Evolutionary conservation across 2,113 vertebrate species (phyloP).

Genomic region (Ailurus styani): DNA sequence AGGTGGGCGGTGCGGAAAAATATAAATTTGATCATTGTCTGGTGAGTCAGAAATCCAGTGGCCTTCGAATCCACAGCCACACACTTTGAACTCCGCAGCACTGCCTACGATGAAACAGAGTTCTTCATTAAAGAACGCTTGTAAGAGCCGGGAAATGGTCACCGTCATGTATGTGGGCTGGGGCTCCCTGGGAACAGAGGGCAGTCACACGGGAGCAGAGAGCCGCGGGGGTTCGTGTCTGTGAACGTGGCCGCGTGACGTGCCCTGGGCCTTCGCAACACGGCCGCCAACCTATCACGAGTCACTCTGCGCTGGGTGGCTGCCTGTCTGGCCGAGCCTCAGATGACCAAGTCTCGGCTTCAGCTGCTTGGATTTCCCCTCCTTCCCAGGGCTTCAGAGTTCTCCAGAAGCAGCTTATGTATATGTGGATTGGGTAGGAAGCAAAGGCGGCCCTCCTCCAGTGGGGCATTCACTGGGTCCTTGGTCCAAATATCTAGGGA

Average conservation of each 20-base stretch:
- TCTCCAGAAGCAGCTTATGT: not conserved
- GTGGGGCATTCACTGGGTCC: not conserved
- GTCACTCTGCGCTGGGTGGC: not conserved
- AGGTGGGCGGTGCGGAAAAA: conserved; percentile 30
- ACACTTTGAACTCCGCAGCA: not conserved
- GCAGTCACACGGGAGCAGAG: not conserved
- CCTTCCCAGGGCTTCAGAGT: not conserved
- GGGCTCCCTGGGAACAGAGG: not conserved
- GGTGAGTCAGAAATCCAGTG: conserved; percentile 50
- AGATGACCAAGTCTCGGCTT: not conserved
- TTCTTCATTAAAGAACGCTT: conserved; percentile 39
- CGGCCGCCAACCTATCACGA: not conserved
- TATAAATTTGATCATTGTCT: conserved; percentile 62
- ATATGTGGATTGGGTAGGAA: not conserved
- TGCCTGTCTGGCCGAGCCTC: not conserved
- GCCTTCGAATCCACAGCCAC: conserved; percentile 29
- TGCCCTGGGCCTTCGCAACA: not conserved
- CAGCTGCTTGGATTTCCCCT: not conserved
- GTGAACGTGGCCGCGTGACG: not conserved
- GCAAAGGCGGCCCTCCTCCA: not conserved
- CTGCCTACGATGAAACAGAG: conserved; percentile 36
- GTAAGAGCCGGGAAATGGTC: not conserved
- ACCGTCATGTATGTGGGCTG: not conserved
- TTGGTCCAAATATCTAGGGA: conserved; percentile 12
- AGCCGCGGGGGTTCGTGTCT: not conserved